Evolutionary conservation across 2,113 vertebrate genomes (phyloP), one percentile per base, ranked within the genome.

Genomic region (Megaceryle torquata): DNA sequence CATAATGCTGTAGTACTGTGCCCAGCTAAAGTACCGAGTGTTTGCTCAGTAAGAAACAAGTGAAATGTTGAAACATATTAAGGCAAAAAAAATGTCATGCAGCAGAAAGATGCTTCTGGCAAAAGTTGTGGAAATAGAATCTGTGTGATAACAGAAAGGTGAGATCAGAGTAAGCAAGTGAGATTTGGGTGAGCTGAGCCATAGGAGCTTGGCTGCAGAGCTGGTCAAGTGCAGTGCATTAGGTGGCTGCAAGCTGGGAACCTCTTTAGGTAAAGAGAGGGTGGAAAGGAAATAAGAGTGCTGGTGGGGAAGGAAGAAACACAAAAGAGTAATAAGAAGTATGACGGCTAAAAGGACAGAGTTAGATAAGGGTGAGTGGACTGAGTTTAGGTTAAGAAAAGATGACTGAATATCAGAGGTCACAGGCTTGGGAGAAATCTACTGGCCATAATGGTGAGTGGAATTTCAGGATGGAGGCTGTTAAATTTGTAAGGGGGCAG

Each of bases 391-490:
- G 43, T 71, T 67, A 48, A 50, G 79, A 29, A n/a, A 65, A 19
- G 12, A 9, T 29, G 8, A 25, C 10, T 21, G 29, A 82, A 15
- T n/a, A 56, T 50, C 57, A 35, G 87, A 43, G 37, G 28, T 33
- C 18, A 81, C 65, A 68, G 51, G 60, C 43, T 86, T 70, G 70
- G 59, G 59, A 89, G 68, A 9, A 37, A 5, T 21, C n/a, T 67
- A 33, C 5, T 8, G 28, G n/a, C 68, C 14, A 5, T 24, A 48
- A 24, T 10, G 24, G 11, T 0, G 0, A 78, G 53, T 41, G 54
- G 39, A 76, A 43, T 82, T 92, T 82, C 43, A n/a, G n/a, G n/a
- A 20, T 60, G 54, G 24, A 54, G 24, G 24, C 5, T 75, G 14
- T 70, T 85, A 54, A 35, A 50, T 82, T 67, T 71, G 1, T 31